phyloP scores from a whole-genome alignment of 2,888 invertebrate genomes.

The Iphiclides podalirius region DNA sequence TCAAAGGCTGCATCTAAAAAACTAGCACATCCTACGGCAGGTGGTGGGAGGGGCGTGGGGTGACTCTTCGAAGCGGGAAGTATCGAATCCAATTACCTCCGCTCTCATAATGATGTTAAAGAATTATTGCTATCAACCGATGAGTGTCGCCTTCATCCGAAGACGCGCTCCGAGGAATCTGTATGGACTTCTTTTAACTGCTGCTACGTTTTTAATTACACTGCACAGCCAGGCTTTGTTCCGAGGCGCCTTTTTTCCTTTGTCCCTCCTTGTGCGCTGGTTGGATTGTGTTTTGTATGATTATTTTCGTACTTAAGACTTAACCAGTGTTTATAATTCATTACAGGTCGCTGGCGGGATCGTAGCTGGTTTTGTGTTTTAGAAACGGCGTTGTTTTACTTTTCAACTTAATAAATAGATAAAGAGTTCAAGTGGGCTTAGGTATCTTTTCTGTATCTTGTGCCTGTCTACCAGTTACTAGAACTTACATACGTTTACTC shows the following conservation, averaged over 20 bases:
- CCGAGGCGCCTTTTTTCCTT: slow-evolving; percentile 2
- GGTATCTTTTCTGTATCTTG: too few species aligned
- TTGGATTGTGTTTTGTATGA: background rate
- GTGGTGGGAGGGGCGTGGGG: slow-evolving; percentile 6
- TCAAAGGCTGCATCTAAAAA: slow-evolving; percentile 24
- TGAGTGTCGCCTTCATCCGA: slow-evolving; percentile 14
- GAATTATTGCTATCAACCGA: slow-evolving; percentile 44
- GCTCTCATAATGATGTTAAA: slow-evolving; percentile 49
- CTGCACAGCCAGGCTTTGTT: slow-evolving; percentile 6
- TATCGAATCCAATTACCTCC: slow-evolving; percentile 48
- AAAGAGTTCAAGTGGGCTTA: too few species aligned
- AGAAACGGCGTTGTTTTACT: background rate
- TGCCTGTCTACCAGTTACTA: too few species aligned
- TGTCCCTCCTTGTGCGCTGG: background rate
- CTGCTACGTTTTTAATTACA: slow-evolving; percentile 16
- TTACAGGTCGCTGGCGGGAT: background rate
- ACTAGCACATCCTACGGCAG: slow-evolving; percentile 14
- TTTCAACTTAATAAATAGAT: too few species aligned
- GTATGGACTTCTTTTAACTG: slow-evolving; percentile 14
- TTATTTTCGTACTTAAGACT: background rate
- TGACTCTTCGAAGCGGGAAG: slow-evolving; percentile 30
- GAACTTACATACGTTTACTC: too few species aligned
- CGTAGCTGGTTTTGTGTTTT: background rate
- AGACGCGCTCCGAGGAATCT: slow-evolving; percentile 24
- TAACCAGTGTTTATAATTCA: background rate